Evolutionary conservation across 2,797 vertebrate species (phyloP), one percentile per base, ranked within the genome.

Genomic region (Heliangelus exortis): DNA sequence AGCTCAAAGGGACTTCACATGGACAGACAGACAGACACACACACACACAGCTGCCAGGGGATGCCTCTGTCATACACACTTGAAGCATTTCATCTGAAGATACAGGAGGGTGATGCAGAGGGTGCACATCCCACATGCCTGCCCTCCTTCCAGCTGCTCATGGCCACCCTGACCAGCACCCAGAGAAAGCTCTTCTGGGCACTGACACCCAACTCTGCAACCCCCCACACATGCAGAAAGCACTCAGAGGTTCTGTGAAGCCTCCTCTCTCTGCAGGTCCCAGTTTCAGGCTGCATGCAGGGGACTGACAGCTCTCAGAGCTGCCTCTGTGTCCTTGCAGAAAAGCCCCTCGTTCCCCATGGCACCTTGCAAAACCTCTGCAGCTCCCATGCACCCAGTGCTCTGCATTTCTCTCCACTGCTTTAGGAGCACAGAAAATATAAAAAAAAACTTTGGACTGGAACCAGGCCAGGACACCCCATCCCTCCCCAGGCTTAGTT

Each of bases 361-460:
- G 3, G 51, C 29, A 31, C 54, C 3, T 29, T 33, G 22, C 39
- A 23, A 39, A 45, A 67, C 28, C 54, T 4, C 0, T 12, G 4
- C 23, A 34, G 15, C 1, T 0, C 15, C 67, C 13, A 0, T 8
- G 69, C 20, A 31, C 25, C 4, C 53, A 3, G 2, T 2, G 0
- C 34, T 15, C 18, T 8, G 34, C 12, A 4, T 9, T 6, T n/a
- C n/a, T 21, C 4, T 25, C 18, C 4, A 2, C 8, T 65, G 45
- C 43, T 33, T 34, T 16, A 59, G 9, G 4, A 65, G 11, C 7
- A 36, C 26, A 75, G 43, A 15, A 85, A 39, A 48, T 3, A 15
- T 3, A 3, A 11, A 47, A 39, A 5, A 15, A n/a, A 29, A 4
- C 14, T 58, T 45, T 78, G 67, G 55, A 31, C 3, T 39, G n/a